Percentiles rank a stretch among this genome's conserved stretches.
These are phyloP conservation scores for Drosophila prosaltans DNA, from an alignment of 1,140 invertebrate genomes.

Conservation along the genomic window DNA sequence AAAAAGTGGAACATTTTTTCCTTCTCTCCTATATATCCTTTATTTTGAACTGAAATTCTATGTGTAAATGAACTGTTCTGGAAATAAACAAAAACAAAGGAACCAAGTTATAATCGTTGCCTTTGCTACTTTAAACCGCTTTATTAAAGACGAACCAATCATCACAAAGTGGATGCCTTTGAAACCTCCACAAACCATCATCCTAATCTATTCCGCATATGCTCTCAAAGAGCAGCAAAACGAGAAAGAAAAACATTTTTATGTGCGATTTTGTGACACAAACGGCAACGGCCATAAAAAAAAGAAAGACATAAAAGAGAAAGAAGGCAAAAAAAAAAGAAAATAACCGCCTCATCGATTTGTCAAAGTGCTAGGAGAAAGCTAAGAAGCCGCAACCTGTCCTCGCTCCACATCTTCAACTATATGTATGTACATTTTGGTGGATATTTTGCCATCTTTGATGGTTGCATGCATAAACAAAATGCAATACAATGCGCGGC, in stretches of 20 bases:
- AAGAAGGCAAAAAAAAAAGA: background rate
- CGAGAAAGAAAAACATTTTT: slow-evolving; percentile 29
- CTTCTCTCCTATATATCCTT: too few species aligned
- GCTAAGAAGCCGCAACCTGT: background rate
- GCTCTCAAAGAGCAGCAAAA: slow-evolving; percentile 26
- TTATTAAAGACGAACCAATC: slow-evolving; percentile 22
- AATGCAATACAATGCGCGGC: slow-evolving; percentile 73
- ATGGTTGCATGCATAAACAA: slow-evolving; percentile 76
- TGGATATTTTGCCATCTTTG: slow-evolving; percentile 54
- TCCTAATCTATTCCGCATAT: slow-evolving; percentile 40
- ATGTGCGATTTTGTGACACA: slow-evolving; percentile 43
- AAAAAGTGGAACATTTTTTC: too few species aligned
- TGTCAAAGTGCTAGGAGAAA: slow-evolving; percentile 34
- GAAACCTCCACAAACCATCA: background rate
- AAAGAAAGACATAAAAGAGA: slow-evolving; percentile 47
- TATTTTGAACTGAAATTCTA: too few species aligned
- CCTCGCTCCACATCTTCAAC: background rate
- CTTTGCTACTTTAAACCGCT: too few species aligned
- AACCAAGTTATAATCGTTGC: too few species aligned
- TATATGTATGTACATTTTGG: slow-evolving; percentile 24
- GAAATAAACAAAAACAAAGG: background rate
- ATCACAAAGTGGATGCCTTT: slow-evolving; percentile 25
- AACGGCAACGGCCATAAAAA: slow-evolving; percentile 48
- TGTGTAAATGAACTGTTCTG: background rate
- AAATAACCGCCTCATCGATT: slow-evolving; percentile 45